phyloP scores from a whole-genome alignment of 2,888 invertebrate species.

The Xiphydria camelus region DNA sequence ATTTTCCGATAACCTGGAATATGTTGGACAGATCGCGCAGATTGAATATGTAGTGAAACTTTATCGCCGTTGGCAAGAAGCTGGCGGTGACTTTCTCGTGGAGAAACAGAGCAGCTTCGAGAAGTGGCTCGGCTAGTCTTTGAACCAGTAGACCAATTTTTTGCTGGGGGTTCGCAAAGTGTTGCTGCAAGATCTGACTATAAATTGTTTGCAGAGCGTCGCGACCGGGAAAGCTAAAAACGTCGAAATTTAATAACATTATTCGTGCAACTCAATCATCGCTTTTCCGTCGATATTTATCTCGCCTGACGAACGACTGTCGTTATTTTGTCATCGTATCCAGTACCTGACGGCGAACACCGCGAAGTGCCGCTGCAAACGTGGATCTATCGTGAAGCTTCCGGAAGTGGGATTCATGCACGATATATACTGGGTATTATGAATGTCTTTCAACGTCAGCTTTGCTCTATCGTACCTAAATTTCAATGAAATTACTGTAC shows the following conservation, averaged over 20 bases:
- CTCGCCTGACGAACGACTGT: too few species aligned
- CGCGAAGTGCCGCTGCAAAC: conserved; percentile 86
- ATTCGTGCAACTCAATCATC: conserved; percentile 2
- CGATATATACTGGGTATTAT: conserved; percentile 90
- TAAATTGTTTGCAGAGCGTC: conserved; percentile 86
- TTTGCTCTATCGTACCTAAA: conserved; percentile 84
- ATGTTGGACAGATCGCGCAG: conserved; percentile 90
- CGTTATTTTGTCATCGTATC: too few species aligned
- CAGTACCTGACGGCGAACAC: conserved; percentile 83
- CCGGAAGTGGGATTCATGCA: conserved; percentile 98
- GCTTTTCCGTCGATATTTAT: background rate
- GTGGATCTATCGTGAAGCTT: conserved; percentile 89
- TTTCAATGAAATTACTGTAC: background rate
- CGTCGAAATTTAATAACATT: conserved; percentile 2
- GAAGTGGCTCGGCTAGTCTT: conserved; percentile 66
- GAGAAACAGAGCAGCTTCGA: conserved; percentile 73
- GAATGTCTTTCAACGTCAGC: conserved; percentile 84
- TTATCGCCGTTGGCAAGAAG: conserved; percentile 91
- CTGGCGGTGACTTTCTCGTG: conserved; percentile 75
- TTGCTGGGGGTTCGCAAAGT: conserved; percentile 67
- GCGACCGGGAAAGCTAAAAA: conserved; percentile 75
- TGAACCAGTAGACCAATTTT: conserved; percentile 68
- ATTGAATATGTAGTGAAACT: conserved; percentile 95
- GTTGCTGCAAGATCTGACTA: conserved; percentile 78
- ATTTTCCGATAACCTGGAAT: too few species aligned